These are phyloP conservation scores for Drosophila meridiana DNA, from an alignment of 2,888 invertebrate genomes.

Conservation along the genomic window DNA sequence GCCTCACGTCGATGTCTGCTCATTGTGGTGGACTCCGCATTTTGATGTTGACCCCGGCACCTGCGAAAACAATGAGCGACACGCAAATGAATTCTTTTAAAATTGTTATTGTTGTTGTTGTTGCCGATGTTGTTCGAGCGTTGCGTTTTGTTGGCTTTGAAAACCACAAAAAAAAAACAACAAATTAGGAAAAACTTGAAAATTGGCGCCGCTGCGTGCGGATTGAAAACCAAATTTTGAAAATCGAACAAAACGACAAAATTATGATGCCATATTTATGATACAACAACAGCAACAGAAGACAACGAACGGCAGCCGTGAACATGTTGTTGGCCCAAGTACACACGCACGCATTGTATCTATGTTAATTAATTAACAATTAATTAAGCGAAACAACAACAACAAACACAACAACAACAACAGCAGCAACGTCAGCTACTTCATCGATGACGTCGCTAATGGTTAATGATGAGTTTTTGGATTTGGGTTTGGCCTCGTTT, in stretches of 20 bases:
- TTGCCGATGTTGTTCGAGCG: slow-evolving; percentile 5
- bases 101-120: slow-evolving; percentile 17
- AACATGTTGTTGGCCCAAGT: slow-evolving; percentile 57
- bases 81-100: slow-evolving; percentile 56
- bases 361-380: slow-evolving; percentile 80
- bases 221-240: slow-evolving; percentile 30
- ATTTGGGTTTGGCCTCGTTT: slow-evolving; percentile 74
- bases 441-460: slow-evolving; percentile 77
- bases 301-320: slow-evolving; percentile 63
- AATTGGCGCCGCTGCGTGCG: slow-evolving; percentile 65
- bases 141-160: slow-evolving; percentile 36
- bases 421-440: slow-evolving; percentile 25
- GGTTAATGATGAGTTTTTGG: slow-evolving; percentile 75
- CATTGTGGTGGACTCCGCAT: slow-evolving; percentile 21
- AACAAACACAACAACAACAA: slow-evolving; percentile 19
- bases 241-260: slow-evolving; percentile 58
- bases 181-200: slow-evolving; percentile 19
- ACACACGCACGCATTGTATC: slow-evolving; percentile 63
- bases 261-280: slow-evolving; percentile 65
- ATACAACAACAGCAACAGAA: slow-evolving; percentile 25
- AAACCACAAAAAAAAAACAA: slow-evolving; percentile 8
- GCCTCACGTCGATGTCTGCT: neutral
- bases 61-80: slow-evolving; percentile 53
- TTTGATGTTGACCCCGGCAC: slow-evolving; percentile 43
- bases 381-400: slow-evolving; percentile 71